Conservation (phyloP, 2,113 vertebrate species). For the Cynopterus brachyotis region DNA sequence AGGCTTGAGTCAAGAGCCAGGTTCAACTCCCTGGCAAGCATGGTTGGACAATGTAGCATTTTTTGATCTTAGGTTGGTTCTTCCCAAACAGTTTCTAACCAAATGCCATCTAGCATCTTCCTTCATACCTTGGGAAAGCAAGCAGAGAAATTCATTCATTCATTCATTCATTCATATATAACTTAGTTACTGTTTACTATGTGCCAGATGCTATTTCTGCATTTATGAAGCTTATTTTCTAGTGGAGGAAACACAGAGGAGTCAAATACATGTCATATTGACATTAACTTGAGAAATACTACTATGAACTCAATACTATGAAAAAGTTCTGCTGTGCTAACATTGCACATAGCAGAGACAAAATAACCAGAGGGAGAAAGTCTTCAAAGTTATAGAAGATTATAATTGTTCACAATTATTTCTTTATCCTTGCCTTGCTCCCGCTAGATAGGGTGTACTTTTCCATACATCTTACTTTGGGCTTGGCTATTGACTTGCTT, state of each 20-base stretch:
- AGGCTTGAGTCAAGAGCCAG: not conserved
- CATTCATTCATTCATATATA: not conserved
- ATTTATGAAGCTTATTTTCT: not conserved
- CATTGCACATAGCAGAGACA: not conserved
- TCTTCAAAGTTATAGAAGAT: not conserved
- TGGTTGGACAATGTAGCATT: not conserved
- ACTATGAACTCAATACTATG: not conserved
- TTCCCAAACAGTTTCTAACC: not conserved
- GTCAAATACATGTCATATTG: not conserved
- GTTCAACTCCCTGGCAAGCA: not conserved
- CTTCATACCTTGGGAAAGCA: not conserved
- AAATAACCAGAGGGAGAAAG: not conserved
- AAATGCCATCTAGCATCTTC: not conserved
- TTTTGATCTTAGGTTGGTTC: not conserved
- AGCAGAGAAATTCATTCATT: not conserved
- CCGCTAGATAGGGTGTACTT: not conserved
- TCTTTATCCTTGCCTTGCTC: not conserved
- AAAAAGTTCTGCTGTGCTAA: not conserved
- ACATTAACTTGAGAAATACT: not conserved
- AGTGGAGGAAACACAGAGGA: not conserved
- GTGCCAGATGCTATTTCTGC: not conserved
- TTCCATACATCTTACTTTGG: not conserved
- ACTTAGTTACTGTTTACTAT: not conserved
- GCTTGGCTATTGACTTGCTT: not conserved
- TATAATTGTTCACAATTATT: not conserved